Percentiles rank a stretch among this genome's conserved stretches.
These are phyloP conservation scores for Coelopa frigida DNA, from an alignment of 1,140 invertebrate species.

Conservation along the genomic window DNA sequence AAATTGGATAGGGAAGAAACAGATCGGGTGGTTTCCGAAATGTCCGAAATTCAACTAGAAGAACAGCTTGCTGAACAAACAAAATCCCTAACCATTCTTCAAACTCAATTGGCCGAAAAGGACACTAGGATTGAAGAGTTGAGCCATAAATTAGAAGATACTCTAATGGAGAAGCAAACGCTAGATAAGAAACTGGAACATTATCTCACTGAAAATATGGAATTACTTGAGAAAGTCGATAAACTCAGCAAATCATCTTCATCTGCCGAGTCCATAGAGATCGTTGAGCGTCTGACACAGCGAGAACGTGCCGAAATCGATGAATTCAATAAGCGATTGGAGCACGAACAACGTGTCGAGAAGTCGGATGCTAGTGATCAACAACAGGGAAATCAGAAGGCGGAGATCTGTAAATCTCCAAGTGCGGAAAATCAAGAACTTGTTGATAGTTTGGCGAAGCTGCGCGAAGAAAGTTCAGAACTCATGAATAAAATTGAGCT, in stretches of 20 bases:
- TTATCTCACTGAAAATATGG: conserved; percentile 61
- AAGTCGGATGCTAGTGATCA: conserved; percentile 38
- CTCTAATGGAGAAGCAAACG: conserved; percentile 53
- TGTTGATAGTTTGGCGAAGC: conserved; percentile 50
- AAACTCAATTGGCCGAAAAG: conserved; percentile 57
- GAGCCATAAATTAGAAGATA: conserved; percentile 46
- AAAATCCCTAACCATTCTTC: too few species aligned
- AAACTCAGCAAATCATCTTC: conserved; percentile 60
- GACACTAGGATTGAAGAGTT: conserved; percentile 24
- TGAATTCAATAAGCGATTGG: conserved; percentile 47
- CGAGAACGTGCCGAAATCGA: conserved; percentile 55
- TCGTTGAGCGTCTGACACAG: conserved; percentile 57
- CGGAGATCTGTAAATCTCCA: too few species aligned
- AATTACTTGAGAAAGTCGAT: conserved; percentile 57
- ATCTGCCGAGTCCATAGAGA: conserved; percentile 61
- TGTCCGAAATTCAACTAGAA: conserved; percentile 56
- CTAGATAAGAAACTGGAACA: conserved; percentile 52
- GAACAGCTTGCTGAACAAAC: conserved; percentile 49
- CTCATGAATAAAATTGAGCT: conserved; percentile 59
- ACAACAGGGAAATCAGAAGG: conserved; percentile 35
- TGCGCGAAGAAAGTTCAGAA: conserved; percentile 53
- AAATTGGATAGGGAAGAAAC: conserved; percentile 21
- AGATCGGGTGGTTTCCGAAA: conserved; percentile 57
- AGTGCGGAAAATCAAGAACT: conserved; percentile 44
- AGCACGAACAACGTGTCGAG: conserved; percentile 15